Evolutionary conservation across 1,140 invertebrate genomes (phyloP).

Genomic region (Drosophila kurseongensis): DNA sequence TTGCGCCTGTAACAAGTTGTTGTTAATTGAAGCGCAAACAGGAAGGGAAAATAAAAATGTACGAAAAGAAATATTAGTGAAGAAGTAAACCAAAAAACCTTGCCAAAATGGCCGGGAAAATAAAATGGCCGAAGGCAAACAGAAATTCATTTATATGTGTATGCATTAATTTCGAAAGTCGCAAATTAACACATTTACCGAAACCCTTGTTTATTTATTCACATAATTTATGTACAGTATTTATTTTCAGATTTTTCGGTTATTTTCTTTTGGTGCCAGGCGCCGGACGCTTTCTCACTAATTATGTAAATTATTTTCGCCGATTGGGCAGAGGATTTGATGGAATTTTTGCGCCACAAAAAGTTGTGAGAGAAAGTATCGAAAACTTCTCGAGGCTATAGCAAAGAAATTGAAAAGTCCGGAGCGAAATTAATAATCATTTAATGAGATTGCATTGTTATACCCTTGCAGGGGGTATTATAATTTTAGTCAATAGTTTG

Average conservation of each 20-base stretch:
- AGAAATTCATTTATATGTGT: conserved; percentile 31
- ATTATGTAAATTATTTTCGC: conserved; percentile 57
- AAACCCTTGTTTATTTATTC: conserved; percentile 54
- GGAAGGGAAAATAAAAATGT: conserved; percentile 37
- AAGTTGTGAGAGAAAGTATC: conserved; percentile 11
- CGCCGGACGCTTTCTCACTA: conserved; percentile 44
- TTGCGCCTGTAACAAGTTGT: conserved; percentile 81
- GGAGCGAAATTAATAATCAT: conserved; percentile 19
- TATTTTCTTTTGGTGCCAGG: conserved; percentile 30
- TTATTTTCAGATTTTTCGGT: conserved; percentile 46
- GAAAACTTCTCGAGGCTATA: neutral
- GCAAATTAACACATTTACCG: conserved; percentile 74
- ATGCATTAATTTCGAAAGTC: conserved; percentile 73
- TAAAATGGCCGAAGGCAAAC: conserved; percentile 61
- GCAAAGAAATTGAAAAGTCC: conserved; percentile 1
- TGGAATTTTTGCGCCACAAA: conserved; percentile 30
- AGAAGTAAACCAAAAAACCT: conserved; percentile 30
- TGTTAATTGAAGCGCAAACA: conserved; percentile 79
- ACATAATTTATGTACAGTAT: conserved; percentile 60
- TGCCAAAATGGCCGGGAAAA: conserved; percentile 60
- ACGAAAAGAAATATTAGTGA: conserved; percentile 54
- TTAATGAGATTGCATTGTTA: conserved; percentile 31
- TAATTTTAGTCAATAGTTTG: too few relatives aligned
- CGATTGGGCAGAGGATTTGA: conserved; percentile 31
- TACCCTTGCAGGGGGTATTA: too few relatives aligned